Base-by-base conservation (phyloP, 2,113 vertebrate genomes). In the Thermophis baileyi region DNA sequence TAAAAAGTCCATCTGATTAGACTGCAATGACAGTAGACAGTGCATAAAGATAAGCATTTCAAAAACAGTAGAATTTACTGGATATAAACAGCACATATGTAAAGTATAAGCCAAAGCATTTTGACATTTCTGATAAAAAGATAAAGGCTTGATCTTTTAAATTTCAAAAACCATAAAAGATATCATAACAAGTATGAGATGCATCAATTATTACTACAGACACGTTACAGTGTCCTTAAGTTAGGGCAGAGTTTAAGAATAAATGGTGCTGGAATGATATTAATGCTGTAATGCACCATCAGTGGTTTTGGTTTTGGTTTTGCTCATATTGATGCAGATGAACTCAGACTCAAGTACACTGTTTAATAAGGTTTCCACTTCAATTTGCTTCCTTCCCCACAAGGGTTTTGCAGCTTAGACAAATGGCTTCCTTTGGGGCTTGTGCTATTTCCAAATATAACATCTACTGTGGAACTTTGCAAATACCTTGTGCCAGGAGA, bases 401-500 rank as follows among this genome's bases (percentile, higher is more conserved):
- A 0, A 91, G 95, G 95, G 94, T 94, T 95, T 96, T 95, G 91
- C 96, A 46, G 95, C 94, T 93, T 94, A 97, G 96, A 95, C 94
- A 4, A 63, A 92, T 69, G 89, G 74, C 16, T 92, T 93, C 92
- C 93, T 96, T 92, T 95, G 96, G 94, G 97, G 91, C 85, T 85
- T 97, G 97, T 97, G 94, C 97, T 97, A 97, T 95, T 97, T 97
- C 96, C 96, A 96, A 96, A 96, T 96, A 95, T 97, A 96, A 95
- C 93, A 50, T 92, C 22, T 96, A 95, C 94, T 94, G 74, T 86
- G 46, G 53, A 25, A 63, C 50, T 81, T 90, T 93, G 89, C 47
- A 63, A 63, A 81, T 60, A 55, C 54, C 51, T 87, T 87, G 35
- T 44, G 24, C 16, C 54, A 63, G 47, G 89, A 81, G 74, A 87